phyloP scores from a whole-genome alignment of 2,113 vertebrate genomes.

The Tragelaphus buxtoni region DNA sequence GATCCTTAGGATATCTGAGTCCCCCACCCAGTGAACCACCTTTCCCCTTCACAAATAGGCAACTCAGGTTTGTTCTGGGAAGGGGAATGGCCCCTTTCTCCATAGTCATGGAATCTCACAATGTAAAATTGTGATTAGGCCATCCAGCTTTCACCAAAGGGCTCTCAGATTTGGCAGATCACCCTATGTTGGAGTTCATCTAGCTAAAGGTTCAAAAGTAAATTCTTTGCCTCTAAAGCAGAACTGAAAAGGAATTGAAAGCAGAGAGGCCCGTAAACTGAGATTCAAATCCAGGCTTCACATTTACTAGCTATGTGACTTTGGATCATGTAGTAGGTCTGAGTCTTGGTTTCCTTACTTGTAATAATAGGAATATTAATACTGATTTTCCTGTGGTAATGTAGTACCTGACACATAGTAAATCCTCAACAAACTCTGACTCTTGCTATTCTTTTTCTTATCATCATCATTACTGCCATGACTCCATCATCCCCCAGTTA shows the following conservation, averaged over 20 bases:
- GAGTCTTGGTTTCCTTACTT: neutral
- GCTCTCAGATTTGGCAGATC: neutral
- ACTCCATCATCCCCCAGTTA: neutral
- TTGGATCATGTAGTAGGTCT: neutral
- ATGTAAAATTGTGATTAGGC: neutral
- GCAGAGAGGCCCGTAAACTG: neutral
- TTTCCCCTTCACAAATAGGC: fast-evolving
- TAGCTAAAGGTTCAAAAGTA: neutral
- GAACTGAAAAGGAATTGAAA: neutral
- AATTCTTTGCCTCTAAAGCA: neutral
- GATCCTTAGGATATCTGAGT: neutral
- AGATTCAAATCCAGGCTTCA: neutral
- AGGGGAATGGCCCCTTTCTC: neutral
- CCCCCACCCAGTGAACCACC: neutral
- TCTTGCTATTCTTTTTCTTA: neutral
- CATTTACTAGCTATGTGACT: neutral
- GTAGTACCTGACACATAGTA: neutral
- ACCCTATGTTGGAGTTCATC: neutral
- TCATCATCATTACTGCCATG: neutral
- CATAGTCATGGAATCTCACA: neutral
- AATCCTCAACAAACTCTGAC: neutral
- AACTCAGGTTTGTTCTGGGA: neutral
- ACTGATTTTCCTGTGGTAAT: neutral
- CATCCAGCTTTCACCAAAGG: neutral
- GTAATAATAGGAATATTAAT: neutral